Conservation (phyloP, 1,140 invertebrate species). For the Acromyrmex heyeri region DNA sequence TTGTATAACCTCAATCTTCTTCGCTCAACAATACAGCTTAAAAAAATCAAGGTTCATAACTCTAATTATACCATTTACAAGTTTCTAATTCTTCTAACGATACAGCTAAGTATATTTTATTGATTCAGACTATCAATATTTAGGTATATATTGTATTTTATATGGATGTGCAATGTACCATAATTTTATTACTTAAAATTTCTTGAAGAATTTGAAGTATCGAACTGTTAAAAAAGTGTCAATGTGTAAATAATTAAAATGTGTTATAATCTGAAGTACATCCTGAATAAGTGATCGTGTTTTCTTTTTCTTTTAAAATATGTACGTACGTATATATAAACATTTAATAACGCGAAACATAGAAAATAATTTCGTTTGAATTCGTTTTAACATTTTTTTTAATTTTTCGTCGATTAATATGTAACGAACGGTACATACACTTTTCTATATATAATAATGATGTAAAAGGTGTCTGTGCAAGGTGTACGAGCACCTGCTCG, state of each 20-base stretch:
- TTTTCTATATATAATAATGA: background rate
- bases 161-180: background rate
- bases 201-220: background rate
- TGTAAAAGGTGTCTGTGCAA: constrained; percentile 20
- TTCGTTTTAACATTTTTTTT: background rate
- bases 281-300: background rate
- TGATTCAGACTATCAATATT: background rate
- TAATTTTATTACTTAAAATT: constrained; percentile 22
- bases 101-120: background rate
- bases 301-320: background rate
- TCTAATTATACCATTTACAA: background rate
- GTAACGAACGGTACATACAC: background rate
- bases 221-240: background rate
- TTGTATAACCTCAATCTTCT: background rate
- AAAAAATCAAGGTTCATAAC: background rate
- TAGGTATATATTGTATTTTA: background rate
- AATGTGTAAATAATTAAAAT: background rate
- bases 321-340: background rate
- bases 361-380: background rate
- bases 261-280: constrained; percentile 31
- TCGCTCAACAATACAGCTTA: background rate
- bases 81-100: background rate
- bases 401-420: background rate
- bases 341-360: background rate
- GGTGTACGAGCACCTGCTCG: constrained; percentile 22